Base-by-base conservation (phyloP, 2,888 invertebrate genomes). In the Caenorhabditis panamensis region DNA sequence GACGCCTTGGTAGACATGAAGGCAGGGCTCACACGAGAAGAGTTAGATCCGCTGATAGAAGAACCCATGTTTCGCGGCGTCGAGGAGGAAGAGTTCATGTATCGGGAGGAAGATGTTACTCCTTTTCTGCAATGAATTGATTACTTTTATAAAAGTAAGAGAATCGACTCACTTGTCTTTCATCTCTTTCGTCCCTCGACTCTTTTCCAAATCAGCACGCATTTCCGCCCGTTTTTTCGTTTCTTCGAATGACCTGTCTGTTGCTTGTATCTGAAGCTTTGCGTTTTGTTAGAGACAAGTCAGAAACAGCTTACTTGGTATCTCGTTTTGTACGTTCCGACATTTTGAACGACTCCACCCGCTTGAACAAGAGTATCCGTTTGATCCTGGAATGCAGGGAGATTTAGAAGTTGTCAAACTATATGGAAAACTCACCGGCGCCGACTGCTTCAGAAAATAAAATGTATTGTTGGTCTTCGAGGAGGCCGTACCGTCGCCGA, bases 161-260 rank as follows among this genome's bases (percentile, higher is more conserved):
- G 36, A 37, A 49, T 28, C 16, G 28, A 47, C 66, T 49, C 16
- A 67, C 76, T 79, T n/a, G n/a, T n/a, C n/a, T n/a, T n/a, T 82
- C 58, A 87, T 83, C 24, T 89, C 85, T 62, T 87, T 87, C n/a
- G 88, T 82, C 67, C 85, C 87, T 22, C 83, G 69, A 53, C 81
- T 84, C 58, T 87, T 86, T 49, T 89, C 88, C 11, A 83, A 84
- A 53, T 89, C 89, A 13, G 84, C 82, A 28, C 86, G 68, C 62
- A 84, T 85, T 64, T 88, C 85, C 26, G 88, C 84, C 64, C 85
- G 85, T 54, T 87, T 88, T 61, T 84, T 82, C 44, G 88, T 88
- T 62, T 89, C 89, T 49, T 86, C 86, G 58, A 89, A 88, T 28
- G 89, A 85, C 59, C 82, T 83, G 44, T 89, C 88, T 11, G 89